Evolutionary conservation across 2,888 invertebrate genomes (phyloP).

Genomic region (Hymenopus coronatus): DNA sequence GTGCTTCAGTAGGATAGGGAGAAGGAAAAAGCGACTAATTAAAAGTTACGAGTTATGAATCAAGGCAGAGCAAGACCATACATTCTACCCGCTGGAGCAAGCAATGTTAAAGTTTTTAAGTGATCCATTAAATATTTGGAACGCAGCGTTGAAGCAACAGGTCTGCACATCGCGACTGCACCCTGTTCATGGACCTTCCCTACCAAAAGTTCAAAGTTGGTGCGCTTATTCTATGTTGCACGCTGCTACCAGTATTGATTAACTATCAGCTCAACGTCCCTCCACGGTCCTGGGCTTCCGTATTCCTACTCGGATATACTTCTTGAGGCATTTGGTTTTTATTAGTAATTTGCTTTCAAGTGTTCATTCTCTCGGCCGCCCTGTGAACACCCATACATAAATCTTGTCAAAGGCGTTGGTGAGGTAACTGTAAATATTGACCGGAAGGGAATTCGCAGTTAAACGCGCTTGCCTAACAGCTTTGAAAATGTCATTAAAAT

Average conservation of each 20-base stretch:
- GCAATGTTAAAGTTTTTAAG: no score
- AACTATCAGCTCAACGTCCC: background rate
- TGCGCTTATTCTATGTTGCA: background rate
- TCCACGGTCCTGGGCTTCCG: background rate
- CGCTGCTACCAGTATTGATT: background rate
- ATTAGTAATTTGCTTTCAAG: background rate
- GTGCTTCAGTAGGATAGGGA: no score
- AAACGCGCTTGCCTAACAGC: background rate
- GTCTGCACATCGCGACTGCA: background rate
- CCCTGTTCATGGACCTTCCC: background rate
- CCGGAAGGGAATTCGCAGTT: background rate
- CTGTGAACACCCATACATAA: background rate
- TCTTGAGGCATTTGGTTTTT: background rate
- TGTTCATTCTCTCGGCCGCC: background rate
- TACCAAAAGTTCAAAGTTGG: background rate
- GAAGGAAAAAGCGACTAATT: no score
- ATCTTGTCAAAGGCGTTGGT: background rate
- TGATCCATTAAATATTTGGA: no score
- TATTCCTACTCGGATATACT: background rate
- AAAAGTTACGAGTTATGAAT: no score
- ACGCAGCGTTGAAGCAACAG: background rate
- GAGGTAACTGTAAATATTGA: background rate
- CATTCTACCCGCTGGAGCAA: no score
- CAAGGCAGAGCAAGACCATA: no score
- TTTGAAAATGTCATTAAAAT: background rate